Base-by-base conservation (phyloP, 2,888 invertebrate species). In the Apodemia zela region DNA sequence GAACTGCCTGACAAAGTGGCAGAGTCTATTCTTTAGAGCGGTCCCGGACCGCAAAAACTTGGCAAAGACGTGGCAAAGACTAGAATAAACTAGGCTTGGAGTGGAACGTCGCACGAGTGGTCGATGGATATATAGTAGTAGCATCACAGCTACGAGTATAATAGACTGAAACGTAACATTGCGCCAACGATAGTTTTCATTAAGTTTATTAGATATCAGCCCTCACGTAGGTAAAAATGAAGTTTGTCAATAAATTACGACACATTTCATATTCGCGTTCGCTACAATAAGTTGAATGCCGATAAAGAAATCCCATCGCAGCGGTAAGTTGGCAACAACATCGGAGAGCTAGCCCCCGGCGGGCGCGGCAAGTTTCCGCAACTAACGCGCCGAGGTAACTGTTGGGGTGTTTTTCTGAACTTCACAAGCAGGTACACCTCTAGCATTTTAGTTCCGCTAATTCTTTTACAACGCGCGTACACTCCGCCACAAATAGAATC, bases 241-340 rank as follows among this genome's bases (percentile, higher is more conserved):
- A 54, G 54, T 54, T 54, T 54, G 21, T 54, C 54, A 15, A 54
- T 54, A 54, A 54, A 54, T 54, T 13, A 54, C 25, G 54, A 25
- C 25, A 54, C 54, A 54, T 54, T 21, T 21, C 10, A 54, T 15
- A 21, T 25, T 45, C 21, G 11, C 51, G 51, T 18, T n/a, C 18
- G 21, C 54, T 49, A 49, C 49, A 49, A 51, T 38, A 51, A 54
- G 54, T 54, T 54, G 13, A 54, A 25, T 6, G 54, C 13, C 54
- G 54, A 54, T 54, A 54, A 54, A 21, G 21, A 54, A 54, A 54
- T 54, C 51, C 51, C 51, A 54, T 25, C 13, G 51, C 51, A 54
- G 51, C 21, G 25, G 54, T 54, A 54, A 51, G 54, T 25, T 25
- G 25, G 15, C 13, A 54, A 54, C 54, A 54, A 54, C 54, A 25